Evolutionary conservation across 2,797 vertebrate genomes (phyloP), one percentile per base, ranked within the genome.

Genomic region (Potorous gilbertii): DNA sequence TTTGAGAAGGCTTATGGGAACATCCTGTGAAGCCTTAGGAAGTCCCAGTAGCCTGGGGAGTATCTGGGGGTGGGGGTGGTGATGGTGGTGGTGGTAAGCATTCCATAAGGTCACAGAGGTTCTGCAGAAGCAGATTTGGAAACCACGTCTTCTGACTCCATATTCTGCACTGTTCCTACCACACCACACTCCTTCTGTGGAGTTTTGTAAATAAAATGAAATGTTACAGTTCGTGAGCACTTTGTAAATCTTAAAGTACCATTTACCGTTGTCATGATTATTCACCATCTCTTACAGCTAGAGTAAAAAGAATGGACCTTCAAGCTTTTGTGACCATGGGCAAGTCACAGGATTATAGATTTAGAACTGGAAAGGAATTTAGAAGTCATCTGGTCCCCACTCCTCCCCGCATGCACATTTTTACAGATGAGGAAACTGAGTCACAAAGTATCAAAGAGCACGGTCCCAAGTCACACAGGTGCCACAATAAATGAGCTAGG

Each of bases 1-100:
- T 91, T 16, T 52, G 34, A 66, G 91, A 90, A 50, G 24, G 29
- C 9, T 27, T 29, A 12, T 6, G 55, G 57, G 57, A 66, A 62
- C 28, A 55, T 95, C 96, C 92, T 90, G 56, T 93, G 56, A 90
- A 96, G 81, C 55, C 34, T 1, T 50, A 93, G 95, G 74, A 56
- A 92, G 0, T 29, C 28, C 8, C 90, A 89, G 57, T 34, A 24
- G 56, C 34, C n/a, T 9, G 28, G 74, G 5, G 55, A 52, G 74
- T 1, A 0, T 16, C 40, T 50, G 40, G 40, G 40, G 52, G 52
- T 52, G 52, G 52, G 0, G 52, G 6, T 52, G 52, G 52, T 52
- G 52, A 52, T 52, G 52, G 52, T 52, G 52, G 10, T 50, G 10
- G 74, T 50, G 29, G 54, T 10, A 16, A 55, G 29, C 90, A 55